These are phyloP conservation scores for Drosophila melanosoma DNA, from an alignment of 2,888 invertebrate genomes.

Conservation along the genomic window DNA sequence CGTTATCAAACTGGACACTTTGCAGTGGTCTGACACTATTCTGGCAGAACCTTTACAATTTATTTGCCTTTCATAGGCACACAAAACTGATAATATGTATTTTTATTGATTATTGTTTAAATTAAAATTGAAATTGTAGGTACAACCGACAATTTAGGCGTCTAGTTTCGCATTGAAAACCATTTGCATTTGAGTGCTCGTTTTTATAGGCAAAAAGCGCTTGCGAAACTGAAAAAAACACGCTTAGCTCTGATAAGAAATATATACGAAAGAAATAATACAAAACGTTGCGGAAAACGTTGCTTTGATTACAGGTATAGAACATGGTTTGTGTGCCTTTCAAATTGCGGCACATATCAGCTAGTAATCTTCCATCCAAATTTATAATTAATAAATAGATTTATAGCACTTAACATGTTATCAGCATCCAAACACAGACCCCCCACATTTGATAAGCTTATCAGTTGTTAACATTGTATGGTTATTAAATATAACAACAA, in stretches of 20 bases:
- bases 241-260: background rate
- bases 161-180: background rate
- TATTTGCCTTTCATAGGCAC: background rate
- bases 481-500: background rate
- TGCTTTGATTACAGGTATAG: too few relatives aligned
- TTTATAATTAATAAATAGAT: slow-evolving; percentile 15
- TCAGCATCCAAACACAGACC: background rate
- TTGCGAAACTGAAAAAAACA: background rate
- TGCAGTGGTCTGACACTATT: background rate
- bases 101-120: background rate
- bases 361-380: too few relatives aligned
- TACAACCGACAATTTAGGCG: background rate
- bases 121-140: background rate
- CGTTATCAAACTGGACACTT: background rate
- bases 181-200: background rate
- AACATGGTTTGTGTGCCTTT: too few relatives aligned
- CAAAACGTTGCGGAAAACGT: too few relatives aligned
- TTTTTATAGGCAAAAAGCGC: background rate
- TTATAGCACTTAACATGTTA: background rate
- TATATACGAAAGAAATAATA: background rate
- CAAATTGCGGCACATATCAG: too few relatives aligned
- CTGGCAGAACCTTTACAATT: background rate
- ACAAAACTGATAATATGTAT: background rate
- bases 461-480: background rate
- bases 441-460: background rate